Evolutionary conservation across 2,888 invertebrate genomes (phyloP).

Genomic region (Tubulanus polymorphus): DNA sequence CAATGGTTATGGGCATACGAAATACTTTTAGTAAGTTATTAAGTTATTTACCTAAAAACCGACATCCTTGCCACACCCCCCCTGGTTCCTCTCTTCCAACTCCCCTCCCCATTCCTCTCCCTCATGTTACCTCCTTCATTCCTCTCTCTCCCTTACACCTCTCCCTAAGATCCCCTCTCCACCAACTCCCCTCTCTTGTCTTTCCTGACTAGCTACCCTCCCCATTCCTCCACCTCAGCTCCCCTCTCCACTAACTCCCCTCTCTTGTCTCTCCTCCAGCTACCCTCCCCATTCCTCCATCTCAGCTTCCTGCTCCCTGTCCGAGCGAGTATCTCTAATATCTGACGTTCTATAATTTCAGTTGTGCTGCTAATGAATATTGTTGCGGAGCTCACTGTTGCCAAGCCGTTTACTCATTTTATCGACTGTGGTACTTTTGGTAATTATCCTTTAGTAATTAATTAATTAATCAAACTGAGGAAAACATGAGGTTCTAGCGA

Average conservation of each 20-base stretch:
- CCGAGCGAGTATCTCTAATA: too few relatives aligned
- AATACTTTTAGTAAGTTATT: not conserved
- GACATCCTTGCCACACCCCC: too few relatives aligned
- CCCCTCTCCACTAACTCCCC: not conserved
- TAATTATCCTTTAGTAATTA: constrained; percentile 20
- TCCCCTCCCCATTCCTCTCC: too few relatives aligned
- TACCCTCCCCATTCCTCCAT: too few relatives aligned
- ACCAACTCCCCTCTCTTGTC: not conserved
- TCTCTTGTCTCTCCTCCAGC: not conserved
- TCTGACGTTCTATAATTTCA: too few relatives aligned
- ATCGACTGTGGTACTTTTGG: constrained; percentile 51
- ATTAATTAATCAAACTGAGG: not conserved
- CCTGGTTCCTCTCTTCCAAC: too few relatives aligned
- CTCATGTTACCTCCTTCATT: too few relatives aligned
- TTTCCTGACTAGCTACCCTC: not conserved
- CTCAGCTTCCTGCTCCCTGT: too few relatives aligned
- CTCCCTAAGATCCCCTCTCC: not conserved
- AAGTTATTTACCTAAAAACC: too few relatives aligned
- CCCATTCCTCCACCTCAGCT: too few relatives aligned
- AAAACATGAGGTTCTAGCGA: too few relatives aligned
- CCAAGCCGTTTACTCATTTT: constrained; percentile 45
- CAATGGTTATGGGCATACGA: constrained; percentile 1
- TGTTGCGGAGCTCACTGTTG: constrained; percentile 47
- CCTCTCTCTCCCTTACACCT: not conserved
- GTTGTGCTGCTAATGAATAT: constrained; percentile 42